Conservation (phyloP, 1,140 invertebrate genomes). For the Reticulitermes speratus region DNA sequence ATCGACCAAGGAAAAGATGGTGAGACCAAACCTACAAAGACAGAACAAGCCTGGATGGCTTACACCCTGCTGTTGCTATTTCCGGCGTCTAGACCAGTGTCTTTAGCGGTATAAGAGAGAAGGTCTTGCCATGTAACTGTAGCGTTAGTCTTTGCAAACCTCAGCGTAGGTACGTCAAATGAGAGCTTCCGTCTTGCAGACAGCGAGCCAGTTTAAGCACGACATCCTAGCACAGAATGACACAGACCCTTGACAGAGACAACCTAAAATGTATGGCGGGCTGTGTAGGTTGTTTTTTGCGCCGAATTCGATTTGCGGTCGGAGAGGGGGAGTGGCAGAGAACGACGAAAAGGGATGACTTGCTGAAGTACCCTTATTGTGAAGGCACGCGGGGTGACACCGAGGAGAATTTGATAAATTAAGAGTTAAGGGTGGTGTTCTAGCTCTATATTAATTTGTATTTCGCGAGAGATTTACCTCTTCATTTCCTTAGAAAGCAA, state of each 20-base stretch:
- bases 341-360: neutral
- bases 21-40: no score
- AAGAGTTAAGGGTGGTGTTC: neutral
- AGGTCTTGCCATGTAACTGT: no score
- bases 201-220: no score
- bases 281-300: neutral
- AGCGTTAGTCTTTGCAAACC: no score
- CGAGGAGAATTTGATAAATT: slow-evolving; percentile 13
- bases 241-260: neutral
- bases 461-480: neutral
- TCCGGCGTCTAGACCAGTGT: no score
- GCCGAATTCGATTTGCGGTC: neutral
- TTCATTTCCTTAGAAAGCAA: neutral
- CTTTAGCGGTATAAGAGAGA: no score
- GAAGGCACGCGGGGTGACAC: neutral
- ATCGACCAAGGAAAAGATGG: no score
- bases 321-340: neutral
- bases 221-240: no score
- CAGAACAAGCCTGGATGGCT: no score
- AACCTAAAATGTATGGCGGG: neutral
- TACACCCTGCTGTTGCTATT: no score
- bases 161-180: no score
- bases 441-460: neutral
- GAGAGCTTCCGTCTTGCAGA: no score
- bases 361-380: neutral